Percentiles rank a stretch among this genome's conserved stretches.
These are phyloP conservation scores for Ondatra zibethicus DNA, from an alignment of 2,113 vertebrate species.

Conservation along the genomic window DNA sequence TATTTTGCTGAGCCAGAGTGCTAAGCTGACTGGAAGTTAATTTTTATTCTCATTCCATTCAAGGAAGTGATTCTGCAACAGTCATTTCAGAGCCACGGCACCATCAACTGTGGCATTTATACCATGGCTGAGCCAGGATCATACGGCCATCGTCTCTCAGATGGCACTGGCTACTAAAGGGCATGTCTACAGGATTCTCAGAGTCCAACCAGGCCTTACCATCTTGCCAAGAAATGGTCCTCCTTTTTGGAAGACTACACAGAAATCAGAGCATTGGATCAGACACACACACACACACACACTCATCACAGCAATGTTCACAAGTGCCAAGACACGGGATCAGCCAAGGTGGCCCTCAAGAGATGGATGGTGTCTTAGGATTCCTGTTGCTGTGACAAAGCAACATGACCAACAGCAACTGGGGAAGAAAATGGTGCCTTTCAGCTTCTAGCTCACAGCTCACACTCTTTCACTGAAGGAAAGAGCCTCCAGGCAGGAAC, in stretches of 20 bases:
- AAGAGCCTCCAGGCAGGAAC: neutral
- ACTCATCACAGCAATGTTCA: neutral
- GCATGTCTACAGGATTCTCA: neutral
- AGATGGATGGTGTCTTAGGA: neutral
- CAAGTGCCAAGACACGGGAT: neutral
- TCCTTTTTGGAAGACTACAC: neutral
- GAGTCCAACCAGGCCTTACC: neutral
- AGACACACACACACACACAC: neutral
- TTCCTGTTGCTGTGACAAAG: neutral
- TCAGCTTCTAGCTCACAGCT: neutral
- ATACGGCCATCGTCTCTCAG: neutral
- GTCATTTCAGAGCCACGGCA: neutral
- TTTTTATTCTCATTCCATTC: conserved; percentile 25
- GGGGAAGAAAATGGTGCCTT: neutral
- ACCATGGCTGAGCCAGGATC: neutral
- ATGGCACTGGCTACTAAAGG: neutral
- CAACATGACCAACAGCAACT: neutral
- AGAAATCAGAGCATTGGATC: neutral
- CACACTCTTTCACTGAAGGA: neutral
- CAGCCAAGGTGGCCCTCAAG: neutral
- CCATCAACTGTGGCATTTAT: neutral
- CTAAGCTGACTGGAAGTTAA: neutral
- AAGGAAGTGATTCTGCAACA: neutral
- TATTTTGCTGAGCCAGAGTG: conserved; percentile 49
- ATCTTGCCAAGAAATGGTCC: neutral